phyloP scores from a whole-genome alignment of 2,888 invertebrate species.

The Mallateleia sp. region DNA sequence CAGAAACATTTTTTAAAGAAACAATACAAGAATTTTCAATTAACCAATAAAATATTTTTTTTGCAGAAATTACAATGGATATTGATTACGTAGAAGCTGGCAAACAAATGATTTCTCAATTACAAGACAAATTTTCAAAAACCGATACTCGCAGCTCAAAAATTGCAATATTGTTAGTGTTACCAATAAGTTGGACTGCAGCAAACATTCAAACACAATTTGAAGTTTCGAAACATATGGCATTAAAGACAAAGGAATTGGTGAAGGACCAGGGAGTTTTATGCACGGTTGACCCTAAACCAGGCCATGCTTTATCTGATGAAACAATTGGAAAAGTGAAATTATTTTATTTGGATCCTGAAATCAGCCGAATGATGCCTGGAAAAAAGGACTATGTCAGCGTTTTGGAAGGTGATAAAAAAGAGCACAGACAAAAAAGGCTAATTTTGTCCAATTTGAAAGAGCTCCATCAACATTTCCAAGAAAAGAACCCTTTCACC shows the following conservation, averaged over 20 bases:
- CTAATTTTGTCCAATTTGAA: constrained; percentile 10
- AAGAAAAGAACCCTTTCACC: neutral
- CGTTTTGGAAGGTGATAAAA: neutral
- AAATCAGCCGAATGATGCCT: constrained; percentile 23
- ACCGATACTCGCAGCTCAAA: constrained; percentile 6
- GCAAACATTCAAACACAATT: constrained; percentile 23
- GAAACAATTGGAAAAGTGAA: neutral
- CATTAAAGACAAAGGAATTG: constrained; percentile 1
- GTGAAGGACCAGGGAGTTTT: constrained; percentile 20
- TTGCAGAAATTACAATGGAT: constrained; percentile 30
- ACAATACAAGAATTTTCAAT: no score
- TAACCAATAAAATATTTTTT: constrained; percentile 20
- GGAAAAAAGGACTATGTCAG: constrained; percentile 24
- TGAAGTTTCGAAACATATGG: constrained; percentile 25
- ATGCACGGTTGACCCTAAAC: neutral
- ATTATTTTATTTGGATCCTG: constrained; percentile 9
- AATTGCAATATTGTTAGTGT: constrained; percentile 27
- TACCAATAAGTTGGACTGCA: constrained; percentile 38
- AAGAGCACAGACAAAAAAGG: constrained; percentile 2
- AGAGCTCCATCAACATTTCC: constrained; percentile 6
- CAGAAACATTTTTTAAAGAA: constrained; percentile 2
- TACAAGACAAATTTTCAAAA: constrained; percentile 42
- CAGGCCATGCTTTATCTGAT: constrained; percentile 3
- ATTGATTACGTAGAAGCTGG: constrained; percentile 43
- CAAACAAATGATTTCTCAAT: constrained; percentile 33